These are phyloP conservation scores for Corvus hawaiiensis DNA, from an alignment of 2,113 vertebrate genomes.

Conservation along the genomic window DNA sequence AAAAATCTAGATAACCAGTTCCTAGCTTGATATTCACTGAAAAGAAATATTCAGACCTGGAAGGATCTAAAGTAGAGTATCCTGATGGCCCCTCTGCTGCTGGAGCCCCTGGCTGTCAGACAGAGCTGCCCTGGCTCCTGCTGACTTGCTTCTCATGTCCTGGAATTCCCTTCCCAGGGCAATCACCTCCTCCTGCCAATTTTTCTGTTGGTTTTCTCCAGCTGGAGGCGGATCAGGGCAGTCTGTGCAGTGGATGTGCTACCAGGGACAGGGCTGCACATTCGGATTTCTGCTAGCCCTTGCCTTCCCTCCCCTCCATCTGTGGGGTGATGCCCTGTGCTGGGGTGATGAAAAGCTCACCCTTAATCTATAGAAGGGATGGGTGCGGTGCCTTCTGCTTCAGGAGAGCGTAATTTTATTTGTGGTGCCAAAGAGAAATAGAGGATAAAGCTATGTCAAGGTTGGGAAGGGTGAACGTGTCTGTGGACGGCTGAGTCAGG, in stretches of 20 bases:
- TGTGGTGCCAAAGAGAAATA: neutral
- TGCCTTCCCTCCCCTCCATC: neutral
- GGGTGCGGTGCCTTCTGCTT: neutral
- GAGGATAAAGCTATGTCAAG: neutral
- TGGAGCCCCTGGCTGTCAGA: neutral
- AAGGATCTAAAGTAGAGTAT: neutral
- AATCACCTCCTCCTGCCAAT: neutral
- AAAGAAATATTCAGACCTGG: neutral
- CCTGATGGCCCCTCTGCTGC: neutral
- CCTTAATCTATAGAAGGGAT: neutral
- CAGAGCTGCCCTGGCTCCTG: neutral
- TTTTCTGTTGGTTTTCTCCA: neutral
- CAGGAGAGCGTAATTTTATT: neutral
- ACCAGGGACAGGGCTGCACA: neutral
- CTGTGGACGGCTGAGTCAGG: neutral
- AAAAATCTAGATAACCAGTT: neutral
- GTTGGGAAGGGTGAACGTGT: neutral
- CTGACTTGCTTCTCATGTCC: neutral
- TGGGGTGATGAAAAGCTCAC: neutral
- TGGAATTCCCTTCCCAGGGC: neutral
- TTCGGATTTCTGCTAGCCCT: neutral
- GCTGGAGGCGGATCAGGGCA: neutral
- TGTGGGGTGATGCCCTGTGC: rapidly evolving
- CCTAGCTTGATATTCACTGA: neutral
- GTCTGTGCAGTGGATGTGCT: neutral